Conservation (phyloP, 2,113 vertebrate species). For the Suricata suricatta region DNA sequence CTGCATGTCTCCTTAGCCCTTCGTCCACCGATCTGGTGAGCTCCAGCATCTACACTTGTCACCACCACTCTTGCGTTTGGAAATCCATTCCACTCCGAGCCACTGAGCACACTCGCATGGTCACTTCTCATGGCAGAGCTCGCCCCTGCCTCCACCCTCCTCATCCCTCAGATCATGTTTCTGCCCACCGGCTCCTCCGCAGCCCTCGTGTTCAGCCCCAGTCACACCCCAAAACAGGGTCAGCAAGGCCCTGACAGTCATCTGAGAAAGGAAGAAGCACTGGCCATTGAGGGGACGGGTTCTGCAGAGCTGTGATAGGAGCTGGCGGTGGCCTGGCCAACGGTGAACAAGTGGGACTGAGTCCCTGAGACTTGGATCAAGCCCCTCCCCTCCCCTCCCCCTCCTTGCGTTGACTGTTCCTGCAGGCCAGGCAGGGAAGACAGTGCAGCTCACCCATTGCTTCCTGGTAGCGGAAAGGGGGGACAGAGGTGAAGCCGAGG, state of each 20-base stretch:
- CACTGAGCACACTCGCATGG: constrained; percentile 50
- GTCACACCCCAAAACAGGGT: not conserved
- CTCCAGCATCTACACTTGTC: constrained; percentile 47
- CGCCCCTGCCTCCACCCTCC: not conserved
- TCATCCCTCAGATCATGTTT: not conserved
- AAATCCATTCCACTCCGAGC: constrained; percentile 67
- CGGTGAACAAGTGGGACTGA: not conserved
- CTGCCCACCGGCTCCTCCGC: not conserved
- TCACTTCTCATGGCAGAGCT: not conserved
- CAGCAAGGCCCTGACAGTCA: not conserved
- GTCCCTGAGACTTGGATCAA: accelerated
- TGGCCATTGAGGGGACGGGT: not conserved
- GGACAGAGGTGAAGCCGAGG: not conserved
- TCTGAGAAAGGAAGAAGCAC: not conserved
- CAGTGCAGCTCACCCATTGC: not conserved
- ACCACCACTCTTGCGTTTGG: constrained; percentile 48
- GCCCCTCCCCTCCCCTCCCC: not conserved
- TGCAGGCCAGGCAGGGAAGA: not conserved
- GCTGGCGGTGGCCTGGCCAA: not conserved
- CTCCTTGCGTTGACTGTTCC: not conserved
- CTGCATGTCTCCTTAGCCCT: constrained; percentile 43
- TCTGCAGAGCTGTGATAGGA: not conserved
- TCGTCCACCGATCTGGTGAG: not conserved
- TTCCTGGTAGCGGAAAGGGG: not conserved
- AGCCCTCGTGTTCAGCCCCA: not conserved